Percentiles rank a stretch among this genome's conserved stretches.
These are phyloP conservation scores for Drosophila neutralis DNA, from an alignment of 2,888 invertebrate genomes.

Conservation along the genomic window DNA sequence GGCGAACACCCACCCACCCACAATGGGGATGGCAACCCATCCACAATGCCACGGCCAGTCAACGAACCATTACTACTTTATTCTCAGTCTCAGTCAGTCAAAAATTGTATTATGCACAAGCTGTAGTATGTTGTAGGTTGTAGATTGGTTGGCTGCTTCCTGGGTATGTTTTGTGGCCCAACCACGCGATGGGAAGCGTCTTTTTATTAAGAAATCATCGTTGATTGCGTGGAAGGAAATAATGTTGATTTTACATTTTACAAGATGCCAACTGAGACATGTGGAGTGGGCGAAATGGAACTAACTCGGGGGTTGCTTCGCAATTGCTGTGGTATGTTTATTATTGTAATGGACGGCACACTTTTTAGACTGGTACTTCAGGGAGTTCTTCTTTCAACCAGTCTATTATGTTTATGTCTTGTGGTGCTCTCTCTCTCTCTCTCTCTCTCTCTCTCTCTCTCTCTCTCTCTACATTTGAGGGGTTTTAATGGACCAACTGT, in stretches of 20 bases:
- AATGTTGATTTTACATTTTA: slow-evolving; percentile 76
- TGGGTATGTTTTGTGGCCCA: slow-evolving; percentile 31
- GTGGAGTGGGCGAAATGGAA: slow-evolving; percentile 23
- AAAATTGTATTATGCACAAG: slow-evolving; percentile 75
- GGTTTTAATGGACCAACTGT: slow-evolving; percentile 41
- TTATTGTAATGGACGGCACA: slow-evolving; percentile 71
- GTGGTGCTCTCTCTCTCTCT: slow-evolving; percentile 15
- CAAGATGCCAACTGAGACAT: slow-evolving; percentile 46
- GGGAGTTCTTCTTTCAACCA: slow-evolving; percentile 42
- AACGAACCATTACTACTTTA: slow-evolving; percentile 75
- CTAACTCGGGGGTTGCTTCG: slow-evolving; percentile 43
- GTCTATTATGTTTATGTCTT: slow-evolving; percentile 61
- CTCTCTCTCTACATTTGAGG: slow-evolving; percentile 30
- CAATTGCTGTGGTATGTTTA: slow-evolving; percentile 62
- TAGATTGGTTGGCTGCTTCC: slow-evolving; percentile 40
- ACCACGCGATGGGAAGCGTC: slow-evolving; percentile 36
- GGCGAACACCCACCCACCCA: slow-evolving; percentile 34
- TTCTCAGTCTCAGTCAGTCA: slow-evolving; percentile 59
- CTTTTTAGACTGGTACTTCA: slow-evolving; percentile 50
- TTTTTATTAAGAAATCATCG: slow-evolving; percentile 80
- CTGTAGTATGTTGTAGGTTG: slow-evolving; percentile 37
- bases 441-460: neutral
- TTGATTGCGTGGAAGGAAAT: slow-evolving; percentile 79
- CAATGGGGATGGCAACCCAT: slow-evolving; percentile 22
- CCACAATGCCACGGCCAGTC: slow-evolving; percentile 47